Base-by-base conservation (phyloP, 2,888 invertebrate species). In the Arctia plantaginis region DNA sequence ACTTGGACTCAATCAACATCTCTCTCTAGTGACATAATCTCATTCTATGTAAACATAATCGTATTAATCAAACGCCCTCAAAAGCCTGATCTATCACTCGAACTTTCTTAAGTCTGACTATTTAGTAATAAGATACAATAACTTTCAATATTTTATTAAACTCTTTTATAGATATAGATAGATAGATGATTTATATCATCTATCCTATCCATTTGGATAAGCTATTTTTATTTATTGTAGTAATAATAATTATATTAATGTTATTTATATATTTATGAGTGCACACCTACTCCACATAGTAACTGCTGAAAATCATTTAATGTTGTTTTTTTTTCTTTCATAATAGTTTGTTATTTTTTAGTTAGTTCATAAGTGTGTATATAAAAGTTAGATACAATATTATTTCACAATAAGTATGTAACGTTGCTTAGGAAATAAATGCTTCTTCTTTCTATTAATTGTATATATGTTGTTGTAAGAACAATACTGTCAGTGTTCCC, bases 401-500 rank as follows among this genome's bases (percentile, higher is more conserved):
- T 41, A 41, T 41, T 41, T 41, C 12, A 41, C 12, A 41, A 12
- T 12, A 41, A 41, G 41, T 41, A 41, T 41, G 41, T 41, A 41
- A 41, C 41, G 1, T 13, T 12, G 12, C 12, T 41, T 41, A 41
- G 10, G 41, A 41, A 41, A 13, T 41, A 41, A 41, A 41, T 44
- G 44, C 18, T 44, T 44, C 18, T 15, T 18, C 4, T 65, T 64
- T 35, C 35, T 35, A 35, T 35, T 35, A 35, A 35, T 35, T n/a
- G n/a, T n/a, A n/a, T n/a, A n/a, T n/a, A n/a, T n/a, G n/a, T n/a
- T n/a, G n/a, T n/a, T n/a, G n/a, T n/a, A n/a, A n/a, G n/a, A 47
- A 6, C 66, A 73, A 76, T 65, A 70, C 30, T 62, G 27, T 69
- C 72, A 59, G 69, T 75, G 67, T 70, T 71, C 44, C 59, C 64